A percentile compares a stretch with the other conserved stretches of the same genome.
These are phyloP conservation scores for Teinopalpus imperialis DNA, from an alignment of 2,888 invertebrate species.

Conservation along the genomic window DNA sequence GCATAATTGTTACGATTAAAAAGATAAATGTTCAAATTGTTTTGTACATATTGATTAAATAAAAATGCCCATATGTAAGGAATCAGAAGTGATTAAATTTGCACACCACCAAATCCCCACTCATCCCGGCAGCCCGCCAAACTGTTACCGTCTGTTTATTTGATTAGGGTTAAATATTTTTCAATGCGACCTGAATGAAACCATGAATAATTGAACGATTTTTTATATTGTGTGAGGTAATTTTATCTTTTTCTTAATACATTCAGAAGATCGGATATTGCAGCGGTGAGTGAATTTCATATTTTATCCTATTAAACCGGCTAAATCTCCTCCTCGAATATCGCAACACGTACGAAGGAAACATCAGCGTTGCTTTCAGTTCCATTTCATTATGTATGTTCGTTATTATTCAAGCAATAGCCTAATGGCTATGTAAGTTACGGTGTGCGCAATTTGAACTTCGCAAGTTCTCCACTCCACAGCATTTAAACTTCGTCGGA, in stretches of 20 bases:
- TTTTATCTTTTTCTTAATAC: neutral
- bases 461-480: too few species aligned
- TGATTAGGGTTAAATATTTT: constrained; percentile 4
- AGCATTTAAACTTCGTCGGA: too few species aligned
- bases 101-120: neutral
- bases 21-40: neutral
- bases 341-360: constrained; percentile 1
- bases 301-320: constrained; percentile 1
- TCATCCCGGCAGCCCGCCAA: neutral
- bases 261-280: neutral
- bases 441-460: too few species aligned
- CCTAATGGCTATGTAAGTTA: too few species aligned
- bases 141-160: too few species aligned
- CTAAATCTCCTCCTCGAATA: neutral
- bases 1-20: too few species aligned
- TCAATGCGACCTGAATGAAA: too few species aligned
- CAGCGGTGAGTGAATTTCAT: neutral
- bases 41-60: too few species aligned
- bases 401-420: too few species aligned
- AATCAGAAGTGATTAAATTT: neutral
- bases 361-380: too few species aligned
- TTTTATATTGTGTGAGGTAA: neutral
- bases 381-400: too few species aligned
- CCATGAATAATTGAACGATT: constrained; percentile 4
- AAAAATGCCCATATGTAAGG: too few species aligned